Evolutionary conservation across 2,113 vertebrate genomes (phyloP).

Genomic region (Strigops habroptila): DNA sequence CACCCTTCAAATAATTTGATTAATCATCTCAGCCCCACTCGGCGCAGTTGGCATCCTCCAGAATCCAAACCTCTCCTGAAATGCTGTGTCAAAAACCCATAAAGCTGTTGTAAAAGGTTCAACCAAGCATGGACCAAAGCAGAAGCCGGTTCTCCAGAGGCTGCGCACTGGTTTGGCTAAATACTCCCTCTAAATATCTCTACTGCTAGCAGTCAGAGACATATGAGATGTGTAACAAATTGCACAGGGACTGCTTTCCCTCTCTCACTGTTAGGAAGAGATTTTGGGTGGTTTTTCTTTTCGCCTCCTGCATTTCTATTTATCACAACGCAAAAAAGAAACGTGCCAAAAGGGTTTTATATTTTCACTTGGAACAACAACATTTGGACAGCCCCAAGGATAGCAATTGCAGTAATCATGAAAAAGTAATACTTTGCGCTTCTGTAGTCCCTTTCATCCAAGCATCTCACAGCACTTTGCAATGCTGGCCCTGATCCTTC

Average conservation of each 20-base stretch:
- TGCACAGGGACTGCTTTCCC: constrained; percentile 39
- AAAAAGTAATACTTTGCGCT: constrained; percentile 48
- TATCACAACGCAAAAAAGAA: background rate
- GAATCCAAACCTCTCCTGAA: constrained; percentile 21
- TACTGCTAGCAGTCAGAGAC: constrained; percentile 36
- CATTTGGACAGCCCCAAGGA: constrained; percentile 36
- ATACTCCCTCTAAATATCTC: constrained; percentile 26
- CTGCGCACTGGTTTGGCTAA: constrained; percentile 23
- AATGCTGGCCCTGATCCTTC: background rate
- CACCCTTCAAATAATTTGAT: constrained; percentile 50
- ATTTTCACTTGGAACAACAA: constrained; percentile 31
- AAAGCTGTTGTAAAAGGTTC: constrained; percentile 40
- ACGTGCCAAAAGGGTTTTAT: constrained; percentile 15
- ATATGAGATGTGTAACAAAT: constrained; percentile 48
- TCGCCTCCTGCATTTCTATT: constrained; percentile 1
- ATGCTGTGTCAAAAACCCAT: background rate
- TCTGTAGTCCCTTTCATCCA: constrained; percentile 18
- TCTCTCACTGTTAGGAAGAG: background rate
- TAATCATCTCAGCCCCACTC: constrained; percentile 38
- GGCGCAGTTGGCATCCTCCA: constrained; percentile 11
- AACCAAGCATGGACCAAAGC: constrained; percentile 52
- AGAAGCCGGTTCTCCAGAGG: background rate
- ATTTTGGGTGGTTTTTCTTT: background rate
- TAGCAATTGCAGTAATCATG: constrained; percentile 20
- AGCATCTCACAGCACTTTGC: background rate